Percentiles rank a stretch among this genome's conserved stretches.
Conservation (phyloP, 2,888 invertebrate species). For the Anorthoa munda region DNA sequence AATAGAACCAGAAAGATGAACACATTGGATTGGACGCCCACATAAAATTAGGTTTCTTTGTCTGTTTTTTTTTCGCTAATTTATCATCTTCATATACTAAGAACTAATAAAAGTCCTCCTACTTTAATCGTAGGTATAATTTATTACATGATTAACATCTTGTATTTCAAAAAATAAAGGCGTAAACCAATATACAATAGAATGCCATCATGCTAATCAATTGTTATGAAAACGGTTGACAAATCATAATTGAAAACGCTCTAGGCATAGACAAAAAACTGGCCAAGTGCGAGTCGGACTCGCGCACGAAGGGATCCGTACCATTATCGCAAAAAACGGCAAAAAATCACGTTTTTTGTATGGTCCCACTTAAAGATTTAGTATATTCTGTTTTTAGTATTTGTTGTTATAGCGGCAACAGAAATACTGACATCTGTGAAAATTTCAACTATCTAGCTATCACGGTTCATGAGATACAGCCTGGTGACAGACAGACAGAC, state of each 20-base stretch:
- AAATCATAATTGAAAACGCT: constrained; percentile 46
- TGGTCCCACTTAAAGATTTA: too few relatives aligned
- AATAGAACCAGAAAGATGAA: constrained; percentile 65
- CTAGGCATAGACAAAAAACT: too few relatives aligned
- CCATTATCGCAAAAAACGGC: too few relatives aligned
- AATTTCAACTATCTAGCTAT: too few relatives aligned
- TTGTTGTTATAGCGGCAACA: too few relatives aligned
- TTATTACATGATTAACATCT: constrained; percentile 55
- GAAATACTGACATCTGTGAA: too few relatives aligned
- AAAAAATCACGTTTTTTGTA: too few relatives aligned
- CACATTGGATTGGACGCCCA: constrained; percentile 70
- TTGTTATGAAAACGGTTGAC: constrained; percentile 43
- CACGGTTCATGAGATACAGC: too few relatives aligned
- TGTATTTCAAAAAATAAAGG: constrained; percentile 38
- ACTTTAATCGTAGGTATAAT: constrained; percentile 44
- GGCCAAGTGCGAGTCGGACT: too few relatives aligned
- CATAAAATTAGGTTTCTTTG: constrained; percentile 51
- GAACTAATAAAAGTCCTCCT: constrained; percentile 36
- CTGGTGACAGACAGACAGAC: too few relatives aligned
- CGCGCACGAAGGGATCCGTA: too few relatives aligned
- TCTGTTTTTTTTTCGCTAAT: constrained; percentile 47
- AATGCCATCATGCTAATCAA: constrained; percentile 53
- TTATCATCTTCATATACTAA: constrained; percentile 36
- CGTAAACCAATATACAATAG: constrained; percentile 56
- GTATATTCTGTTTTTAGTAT: too few relatives aligned